Percentiles rank a stretch among this genome's conserved stretches.
phyloP scores from a whole-genome alignment of 2,797 vertebrate genomes.

The Mustela erminea region DNA sequence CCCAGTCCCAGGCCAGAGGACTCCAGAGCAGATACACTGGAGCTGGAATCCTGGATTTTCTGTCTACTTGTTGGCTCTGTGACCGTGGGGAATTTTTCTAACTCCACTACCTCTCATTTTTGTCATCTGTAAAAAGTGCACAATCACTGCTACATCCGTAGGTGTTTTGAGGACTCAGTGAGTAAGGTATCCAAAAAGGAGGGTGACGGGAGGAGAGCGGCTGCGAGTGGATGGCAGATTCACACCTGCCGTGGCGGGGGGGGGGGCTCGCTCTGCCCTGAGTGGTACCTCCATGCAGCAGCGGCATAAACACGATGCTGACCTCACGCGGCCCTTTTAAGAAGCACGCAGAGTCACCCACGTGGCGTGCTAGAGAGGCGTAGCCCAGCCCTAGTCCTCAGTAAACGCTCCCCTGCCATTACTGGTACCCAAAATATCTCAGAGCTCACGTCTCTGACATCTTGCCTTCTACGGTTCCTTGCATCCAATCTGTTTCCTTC shows the following conservation, averaged over 20 bases:
- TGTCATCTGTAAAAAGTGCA: background rate
- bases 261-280: background rate
- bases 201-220: rapidly evolving
- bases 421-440: background rate
- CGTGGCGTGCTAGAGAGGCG: background rate
- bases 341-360: background rate
- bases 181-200: background rate
- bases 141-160: rapidly evolving
- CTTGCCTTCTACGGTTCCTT: background rate
- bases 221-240: background rate
- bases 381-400: background rate
- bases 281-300: background rate
- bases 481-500: constrained; percentile 63
- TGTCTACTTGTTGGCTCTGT: background rate
- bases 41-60: background rate
- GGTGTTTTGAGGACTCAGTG: background rate
- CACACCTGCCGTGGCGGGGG: background rate
- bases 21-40: background rate
- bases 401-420: background rate
- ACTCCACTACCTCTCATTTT: background rate
- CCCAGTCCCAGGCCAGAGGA: background rate
- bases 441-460: background rate
- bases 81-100: background rate
- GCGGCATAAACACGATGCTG: rapidly evolving
- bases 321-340: background rate